phyloP scores from a whole-genome alignment of 2,888 invertebrate genomes.

The Aricia artaxerxes region DNA sequence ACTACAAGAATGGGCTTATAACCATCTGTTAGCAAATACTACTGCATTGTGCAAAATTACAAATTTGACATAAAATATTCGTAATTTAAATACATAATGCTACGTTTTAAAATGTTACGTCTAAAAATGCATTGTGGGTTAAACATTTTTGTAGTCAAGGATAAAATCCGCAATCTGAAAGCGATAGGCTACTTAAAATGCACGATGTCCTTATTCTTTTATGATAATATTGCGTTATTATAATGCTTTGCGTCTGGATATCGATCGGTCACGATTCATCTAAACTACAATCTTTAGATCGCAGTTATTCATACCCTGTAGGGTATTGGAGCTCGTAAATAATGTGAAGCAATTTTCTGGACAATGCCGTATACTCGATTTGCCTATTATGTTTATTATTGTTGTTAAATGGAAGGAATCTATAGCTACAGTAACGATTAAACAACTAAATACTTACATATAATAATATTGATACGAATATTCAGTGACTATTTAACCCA shows the following conservation, averaged over 20 bases:
- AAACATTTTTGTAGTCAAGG: constrained; percentile 1
- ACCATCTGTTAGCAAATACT: neutral
- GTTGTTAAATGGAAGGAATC: neutral
- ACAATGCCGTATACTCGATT: neutral
- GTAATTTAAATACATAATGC: neutral
- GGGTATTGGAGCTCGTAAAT: neutral
- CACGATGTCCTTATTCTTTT: constrained; percentile 22
- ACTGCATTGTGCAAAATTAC: neutral
- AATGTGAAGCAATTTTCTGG: constrained; percentile 7
- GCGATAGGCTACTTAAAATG: constrained; percentile 13
- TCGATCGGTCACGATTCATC: constrained; percentile 15
- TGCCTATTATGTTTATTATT: neutral
- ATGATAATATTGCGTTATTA: constrained; percentile 11
- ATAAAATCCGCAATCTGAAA: constrained; percentile 17
- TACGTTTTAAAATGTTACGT: neutral
- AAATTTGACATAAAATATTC: neutral
- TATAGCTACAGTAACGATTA: neutral
- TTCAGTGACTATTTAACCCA: too few relatives aligned
- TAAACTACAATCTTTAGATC: constrained; percentile 16
- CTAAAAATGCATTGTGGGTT: neutral
- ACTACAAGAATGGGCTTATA: neutral
- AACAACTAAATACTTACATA: neutral
- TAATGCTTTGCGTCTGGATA: neutral
- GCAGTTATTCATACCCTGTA: constrained; percentile 5
- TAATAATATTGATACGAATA: too few relatives aligned